Base-by-base conservation (phyloP, 2,888 invertebrate species). In the Erebia ligea region DNA sequence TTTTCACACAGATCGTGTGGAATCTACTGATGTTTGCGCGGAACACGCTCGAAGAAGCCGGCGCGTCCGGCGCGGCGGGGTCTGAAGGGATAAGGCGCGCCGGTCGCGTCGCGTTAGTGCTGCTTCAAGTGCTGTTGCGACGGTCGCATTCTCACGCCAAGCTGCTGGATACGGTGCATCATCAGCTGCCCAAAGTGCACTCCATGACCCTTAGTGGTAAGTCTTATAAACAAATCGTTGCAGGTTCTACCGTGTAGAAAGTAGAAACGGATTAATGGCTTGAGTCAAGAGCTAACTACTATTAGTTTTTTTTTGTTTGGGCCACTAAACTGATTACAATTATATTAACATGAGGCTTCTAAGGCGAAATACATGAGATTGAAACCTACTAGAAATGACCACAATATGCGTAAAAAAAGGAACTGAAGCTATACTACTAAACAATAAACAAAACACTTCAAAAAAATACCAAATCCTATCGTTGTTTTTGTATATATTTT, bases 21-120 rank as follows among this genome's bases (percentile, higher is more conserved):
- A 97, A 97, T 89, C 88, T 97, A 34, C 86, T 96, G 52, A 90
- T 95, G 25, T 97, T 96, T 86, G 95, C 95, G 0, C 94, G 97
- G 70, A 96, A 96, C 83, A 92, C 95, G 19, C 91, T 95, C 62
- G 94, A 95, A 78, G 93, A 93, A 3, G 90, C 91, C 88, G 84
- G 65, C 89, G 93, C 77, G 78, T 83, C 67, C 70, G 70, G 79
- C 73, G 73, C 58, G 68, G 66, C 65, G 11, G 70, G 59, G 79
- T 85, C 68, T 75, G 84, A 71, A 78, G 72, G 42, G 52, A 77
- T 72, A 78, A 75, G 83, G 21, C 78, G 80, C 63, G 69, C 76
- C 42, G 78, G 82, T 73, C 78, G 76, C 34, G 80, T 83, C 1
- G 80, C 86, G 75, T 78, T 86, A 67, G 76, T 78, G 62, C 82